Evolutionary conservation across 2,888 invertebrate genomes (phyloP).

Genomic region (Aproaerema taeniolella): DNA sequence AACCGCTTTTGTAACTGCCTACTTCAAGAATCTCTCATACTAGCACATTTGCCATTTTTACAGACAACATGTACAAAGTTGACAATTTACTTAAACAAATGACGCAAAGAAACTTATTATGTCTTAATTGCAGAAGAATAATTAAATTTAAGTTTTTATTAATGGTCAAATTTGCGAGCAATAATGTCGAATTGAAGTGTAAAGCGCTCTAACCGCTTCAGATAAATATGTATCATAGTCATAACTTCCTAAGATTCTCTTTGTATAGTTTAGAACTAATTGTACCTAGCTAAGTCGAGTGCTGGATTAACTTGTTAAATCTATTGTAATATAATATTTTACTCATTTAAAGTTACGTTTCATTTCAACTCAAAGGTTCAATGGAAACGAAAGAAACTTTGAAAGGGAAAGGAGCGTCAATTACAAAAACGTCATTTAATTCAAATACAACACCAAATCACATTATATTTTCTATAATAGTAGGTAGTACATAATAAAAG

Average conservation of each 20-base stretch:
- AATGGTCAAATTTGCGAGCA: too few relatives aligned
- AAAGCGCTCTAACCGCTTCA: too few relatives aligned
- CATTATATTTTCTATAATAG: conserved; percentile 76
- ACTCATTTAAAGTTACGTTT: conserved; percentile 14
- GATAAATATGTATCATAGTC: too few relatives aligned
- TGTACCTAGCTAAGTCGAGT: conserved; percentile 1
- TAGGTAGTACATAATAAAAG: conserved; percentile 64
- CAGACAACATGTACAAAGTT: too few relatives aligned
- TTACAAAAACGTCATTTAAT: conserved; percentile 74
- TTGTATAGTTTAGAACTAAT: conserved; percentile 9
- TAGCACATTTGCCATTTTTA: too few relatives aligned
- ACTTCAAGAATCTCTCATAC: too few relatives aligned
- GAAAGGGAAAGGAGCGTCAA: conserved; percentile 63
- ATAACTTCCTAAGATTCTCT: conserved; percentile 2
- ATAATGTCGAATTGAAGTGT: too few relatives aligned
- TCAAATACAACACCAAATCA: conserved; percentile 77
- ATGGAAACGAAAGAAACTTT: conserved; percentile 1
- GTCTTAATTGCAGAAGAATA: too few relatives aligned
- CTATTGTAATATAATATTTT: conserved; percentile 26
- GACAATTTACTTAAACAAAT: too few relatives aligned
- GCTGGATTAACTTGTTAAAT: conserved; percentile 18
- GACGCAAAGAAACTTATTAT: too few relatives aligned
- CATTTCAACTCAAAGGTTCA: conserved; percentile 12
- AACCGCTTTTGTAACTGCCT: too few relatives aligned
- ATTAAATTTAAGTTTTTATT: too few relatives aligned